Evolutionary conservation across 2,797 vertebrate genomes (phyloP), one percentile per base, ranked within the genome.

Genomic region (Streptopelia turtur): DNA sequence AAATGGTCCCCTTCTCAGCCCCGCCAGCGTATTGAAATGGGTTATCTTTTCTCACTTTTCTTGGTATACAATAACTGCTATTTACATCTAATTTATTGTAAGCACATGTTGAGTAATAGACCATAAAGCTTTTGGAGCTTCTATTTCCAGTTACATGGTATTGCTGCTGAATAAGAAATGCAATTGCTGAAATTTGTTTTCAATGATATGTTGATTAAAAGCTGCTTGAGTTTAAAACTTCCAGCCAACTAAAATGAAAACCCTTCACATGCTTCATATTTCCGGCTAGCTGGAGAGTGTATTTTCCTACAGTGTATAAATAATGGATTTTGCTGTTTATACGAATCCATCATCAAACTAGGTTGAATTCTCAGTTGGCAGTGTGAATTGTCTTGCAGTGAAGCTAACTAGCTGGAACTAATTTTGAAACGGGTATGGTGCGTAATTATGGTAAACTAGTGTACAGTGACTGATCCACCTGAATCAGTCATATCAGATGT

Each of bases 401-500:
- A 98, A 97, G 95, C 96, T 98, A 98, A 98, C 96, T 98, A 98
- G 96, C 97, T 98, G 97, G 97, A 98, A 98, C 98, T 98, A 98
- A 98, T 98, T 98, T 96, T 97, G 95, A 98, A 98, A 96, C 97
- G 95, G 83, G 66, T 92, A 37, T 37, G 65, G 93, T 92, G 91
- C 84, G 72, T 94, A 97, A 96, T 97, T 97, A 96, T 75, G 88
- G 83, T 94, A 94, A 96, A 93, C 76, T 87, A 20, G 63, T 63
- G 66, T 94, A 94, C 45, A 87, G 53, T 86, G 88, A 89, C 87
- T 27, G 57, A 91, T 77, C 97, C 92, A 98, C 95, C 96, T 96
- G 94, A 86, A 78, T 95, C 75, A 77, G 16, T 89, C 24, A 55
- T 71, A 59, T 45, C 72, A 57, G 63, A 72, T 71, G 35, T 56